A percentile compares a stretch with the other conserved stretches of the same genome.
These are phyloP conservation scores for Biston stratarius DNA, from an alignment of 2,888 invertebrate species.

Conservation along the genomic window DNA sequence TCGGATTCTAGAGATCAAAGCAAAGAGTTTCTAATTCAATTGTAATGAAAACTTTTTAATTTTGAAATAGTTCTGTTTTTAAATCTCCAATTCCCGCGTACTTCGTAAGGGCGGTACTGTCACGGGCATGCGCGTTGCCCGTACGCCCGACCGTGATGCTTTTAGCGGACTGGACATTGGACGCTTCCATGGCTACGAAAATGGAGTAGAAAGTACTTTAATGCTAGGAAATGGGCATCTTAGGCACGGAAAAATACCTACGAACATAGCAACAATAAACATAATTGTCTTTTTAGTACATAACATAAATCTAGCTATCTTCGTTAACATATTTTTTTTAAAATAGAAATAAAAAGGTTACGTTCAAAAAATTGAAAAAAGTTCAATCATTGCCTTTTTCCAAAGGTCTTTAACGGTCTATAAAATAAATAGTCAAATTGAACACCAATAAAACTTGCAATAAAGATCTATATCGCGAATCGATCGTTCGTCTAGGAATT, in stretches of 20 bases:
- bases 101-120: constrained; percentile 54
- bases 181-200: constrained; percentile 68
- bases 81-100: constrained; percentile 46
- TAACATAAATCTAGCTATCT: constrained; percentile 7
- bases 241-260: constrained; percentile 41
- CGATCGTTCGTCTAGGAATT: constrained; percentile 58
- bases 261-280: constrained; percentile 43
- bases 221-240: constrained; percentile 53
- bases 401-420: constrained; percentile 25
- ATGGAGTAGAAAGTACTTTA: constrained; percentile 61
- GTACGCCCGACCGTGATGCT: constrained; percentile 70
- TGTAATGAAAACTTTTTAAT: constrained; percentile 27
- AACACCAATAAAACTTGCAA: constrained; percentile 64
- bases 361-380: constrained; percentile 17
- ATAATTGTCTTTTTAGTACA: background rate
- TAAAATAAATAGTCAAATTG: constrained; percentile 45
- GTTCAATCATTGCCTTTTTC: constrained; percentile 8
- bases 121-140: constrained; percentile 58
- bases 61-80: constrained; percentile 27
- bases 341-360: constrained; percentile 15
- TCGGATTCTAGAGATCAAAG: constrained; percentile 4
- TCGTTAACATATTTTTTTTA: constrained; percentile 14
- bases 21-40: constrained; percentile 23
- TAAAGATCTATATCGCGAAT: constrained; percentile 64
- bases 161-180: constrained; percentile 74